Conservation (phyloP, 2,113 vertebrate genomes). For the Platichthys stellatus region DNA sequence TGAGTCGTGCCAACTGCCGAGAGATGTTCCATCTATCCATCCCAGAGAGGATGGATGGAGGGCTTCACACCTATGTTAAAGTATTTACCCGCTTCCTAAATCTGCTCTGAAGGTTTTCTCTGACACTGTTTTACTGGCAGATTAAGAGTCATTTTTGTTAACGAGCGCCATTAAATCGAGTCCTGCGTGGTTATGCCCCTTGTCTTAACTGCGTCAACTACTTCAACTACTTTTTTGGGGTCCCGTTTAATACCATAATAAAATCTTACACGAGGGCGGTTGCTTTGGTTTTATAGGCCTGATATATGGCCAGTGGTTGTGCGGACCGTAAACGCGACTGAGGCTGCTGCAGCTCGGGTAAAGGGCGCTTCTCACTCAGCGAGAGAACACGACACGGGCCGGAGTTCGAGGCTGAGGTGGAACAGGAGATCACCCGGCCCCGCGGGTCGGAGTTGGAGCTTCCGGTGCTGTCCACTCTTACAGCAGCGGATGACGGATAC, state of each 20-base stretch:
- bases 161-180: slow-evolving; percentile 77
- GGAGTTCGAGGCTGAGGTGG: background rate
- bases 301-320: slow-evolving; percentile 85
- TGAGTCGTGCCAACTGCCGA: slow-evolving; percentile 4
- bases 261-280: slow-evolving; percentile 83
- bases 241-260: slow-evolving; percentile 85
- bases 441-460: background rate
- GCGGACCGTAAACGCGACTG: slow-evolving; percentile 70
- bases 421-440: background rate
- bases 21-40: slow-evolving; percentile 7
- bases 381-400: slow-evolving; percentile 44
- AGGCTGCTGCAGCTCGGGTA: slow-evolving; percentile 47
- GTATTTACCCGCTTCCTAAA: slow-evolving; percentile 40
- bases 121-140: slow-evolving; percentile 72
- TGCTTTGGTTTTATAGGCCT: slow-evolving; percentile 87
- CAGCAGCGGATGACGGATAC: background rate
- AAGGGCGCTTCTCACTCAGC: slow-evolving; percentile 51
- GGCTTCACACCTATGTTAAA: slow-evolving; percentile 49
- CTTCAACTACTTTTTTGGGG: slow-evolving; percentile 80
- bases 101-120: background rate
- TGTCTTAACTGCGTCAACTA: slow-evolving; percentile 80
- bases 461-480: background rate
- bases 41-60: slow-evolving; percentile 23
- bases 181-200: slow-evolving; percentile 64
- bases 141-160: slow-evolving; percentile 81